Conservation (phyloP, 2,797 vertebrate species). For the Phalloptychus januarius region DNA sequence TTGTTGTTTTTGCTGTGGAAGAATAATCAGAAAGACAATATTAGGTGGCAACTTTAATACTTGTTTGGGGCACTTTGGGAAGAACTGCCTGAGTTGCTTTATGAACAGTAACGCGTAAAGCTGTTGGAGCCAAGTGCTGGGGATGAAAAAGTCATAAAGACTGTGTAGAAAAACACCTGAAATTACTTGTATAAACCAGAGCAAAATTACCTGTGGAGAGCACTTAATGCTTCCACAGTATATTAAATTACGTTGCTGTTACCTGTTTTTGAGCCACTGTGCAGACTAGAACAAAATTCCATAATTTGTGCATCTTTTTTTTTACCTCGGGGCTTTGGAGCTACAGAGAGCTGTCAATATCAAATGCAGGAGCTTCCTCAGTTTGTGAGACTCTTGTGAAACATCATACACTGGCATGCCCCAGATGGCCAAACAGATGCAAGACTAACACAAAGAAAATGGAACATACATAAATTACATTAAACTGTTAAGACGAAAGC, state of each 20-base stretch:
- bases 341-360: conserved; percentile 16
- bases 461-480: not conserved
- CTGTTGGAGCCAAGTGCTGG: conserved; percentile 47
- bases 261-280: conserved; percentile 45
- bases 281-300: conserved; percentile 50
- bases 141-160: conserved; percentile 60
- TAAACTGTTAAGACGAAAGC: not conserved
- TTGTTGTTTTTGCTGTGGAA: conserved; percentile 40
- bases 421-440: conserved; percentile 1
- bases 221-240: conserved; percentile 48
- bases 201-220: conserved; percentile 58
- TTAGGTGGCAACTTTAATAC: conserved; percentile 44
- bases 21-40: conserved; percentile 34
- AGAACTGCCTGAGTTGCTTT: conserved; percentile 52
- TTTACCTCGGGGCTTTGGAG: conserved; percentile 40
- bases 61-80: conserved; percentile 42
- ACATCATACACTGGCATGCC: conserved; percentile 9
- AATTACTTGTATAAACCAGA: conserved; percentile 65
- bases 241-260: conserved; percentile 42
- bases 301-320: conserved; percentile 32
- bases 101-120: conserved; percentile 68
- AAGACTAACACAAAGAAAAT: not conserved
- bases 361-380: conserved; percentile 4
- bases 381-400: not conserved
- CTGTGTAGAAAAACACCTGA: conserved; percentile 60